phyloP scores from a whole-genome alignment of 2,113 vertebrate species.

The Hiodon tergisus region DNA sequence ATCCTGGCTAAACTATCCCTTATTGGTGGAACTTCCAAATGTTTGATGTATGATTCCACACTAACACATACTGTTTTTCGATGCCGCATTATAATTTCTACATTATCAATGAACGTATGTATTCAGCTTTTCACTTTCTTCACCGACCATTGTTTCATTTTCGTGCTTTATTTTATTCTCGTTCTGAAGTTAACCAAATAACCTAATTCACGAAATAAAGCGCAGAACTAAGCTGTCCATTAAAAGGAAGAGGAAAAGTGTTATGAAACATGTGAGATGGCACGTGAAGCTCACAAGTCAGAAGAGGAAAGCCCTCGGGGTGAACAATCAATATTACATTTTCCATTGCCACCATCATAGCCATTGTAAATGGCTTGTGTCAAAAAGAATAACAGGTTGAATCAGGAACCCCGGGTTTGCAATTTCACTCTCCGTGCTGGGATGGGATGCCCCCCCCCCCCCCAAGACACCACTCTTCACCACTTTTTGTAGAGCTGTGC shows the following conservation, averaged over 20 bases:
- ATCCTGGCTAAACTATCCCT: too few species aligned
- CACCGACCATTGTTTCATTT: background rate
- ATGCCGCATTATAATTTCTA: too few species aligned
- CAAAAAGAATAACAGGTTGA: conserved; percentile 78
- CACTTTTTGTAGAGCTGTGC: background rate
- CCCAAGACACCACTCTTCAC: conserved; percentile 6
- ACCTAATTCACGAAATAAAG: conserved; percentile 35
- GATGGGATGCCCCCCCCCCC: conserved; percentile 34
- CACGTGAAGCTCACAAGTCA: conserved; percentile 56
- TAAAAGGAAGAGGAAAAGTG: conserved; percentile 47
- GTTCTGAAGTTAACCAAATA: too few species aligned
- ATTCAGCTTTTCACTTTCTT: background rate
- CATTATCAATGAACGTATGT: background rate
- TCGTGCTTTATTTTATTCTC: background rate
- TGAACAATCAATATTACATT: conserved; percentile 77
- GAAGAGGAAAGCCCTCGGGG: conserved; percentile 66
- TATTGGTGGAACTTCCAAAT: too few species aligned
- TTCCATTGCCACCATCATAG: conserved; percentile 74
- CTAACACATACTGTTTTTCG: too few species aligned
- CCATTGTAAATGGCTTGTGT: conserved; percentile 79
- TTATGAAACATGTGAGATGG: conserved; percentile 19
- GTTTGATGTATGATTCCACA: too few species aligned
- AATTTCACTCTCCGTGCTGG: conserved; percentile 62
- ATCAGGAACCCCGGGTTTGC: conserved; percentile 75
- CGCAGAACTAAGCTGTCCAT: conserved; percentile 39